A percentile compares a stretch with the other conserved stretches of the same genome.
Evolutionary conservation across 2,113 vertebrate genomes (phyloP).

Genomic region (Phalacrocorax aristotelis): DNA sequence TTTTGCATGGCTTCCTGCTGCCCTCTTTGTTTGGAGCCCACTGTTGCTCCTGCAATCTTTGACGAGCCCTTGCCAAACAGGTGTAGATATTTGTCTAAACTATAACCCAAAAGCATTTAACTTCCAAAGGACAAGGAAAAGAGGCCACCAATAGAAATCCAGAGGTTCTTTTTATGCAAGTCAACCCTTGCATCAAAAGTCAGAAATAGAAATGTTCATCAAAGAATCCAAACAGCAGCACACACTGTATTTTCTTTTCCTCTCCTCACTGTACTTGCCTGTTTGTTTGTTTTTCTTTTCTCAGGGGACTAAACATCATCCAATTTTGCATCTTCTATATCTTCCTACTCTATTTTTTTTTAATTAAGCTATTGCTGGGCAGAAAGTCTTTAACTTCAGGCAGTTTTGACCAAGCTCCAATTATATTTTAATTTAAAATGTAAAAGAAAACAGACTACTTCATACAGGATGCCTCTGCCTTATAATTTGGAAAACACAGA

Average conservation of each 20-base stretch:
- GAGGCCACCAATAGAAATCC: background rate
- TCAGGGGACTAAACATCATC: background rate
- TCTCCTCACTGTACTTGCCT: background rate
- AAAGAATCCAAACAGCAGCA: background rate
- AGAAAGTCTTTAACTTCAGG: background rate
- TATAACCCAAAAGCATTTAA: background rate
- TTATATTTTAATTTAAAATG: constrained; percentile 33
- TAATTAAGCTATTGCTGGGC: background rate
- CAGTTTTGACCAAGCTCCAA: constrained; percentile 22
- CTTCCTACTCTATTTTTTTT: background rate
- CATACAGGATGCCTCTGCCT: background rate
- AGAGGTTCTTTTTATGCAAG: background rate
- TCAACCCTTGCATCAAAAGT: background rate
- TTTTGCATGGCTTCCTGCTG: background rate
- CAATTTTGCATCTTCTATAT: background rate
- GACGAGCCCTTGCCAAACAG: background rate
- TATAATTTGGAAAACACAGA: constrained; percentile 1
- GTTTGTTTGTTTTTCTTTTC: background rate
- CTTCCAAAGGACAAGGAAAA: background rate
- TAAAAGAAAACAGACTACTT: constrained; percentile 30
- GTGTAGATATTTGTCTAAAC: background rate
- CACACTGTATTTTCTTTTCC: background rate
- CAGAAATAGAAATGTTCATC: background rate
- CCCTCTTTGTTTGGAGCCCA: background rate
- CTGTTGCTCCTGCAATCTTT: background rate